Percentiles rank a stretch among this genome's conserved stretches.
These are phyloP conservation scores for Myripristis murdjan DNA, from an alignment of 2,797 vertebrate species.

Conservation along the genomic window DNA sequence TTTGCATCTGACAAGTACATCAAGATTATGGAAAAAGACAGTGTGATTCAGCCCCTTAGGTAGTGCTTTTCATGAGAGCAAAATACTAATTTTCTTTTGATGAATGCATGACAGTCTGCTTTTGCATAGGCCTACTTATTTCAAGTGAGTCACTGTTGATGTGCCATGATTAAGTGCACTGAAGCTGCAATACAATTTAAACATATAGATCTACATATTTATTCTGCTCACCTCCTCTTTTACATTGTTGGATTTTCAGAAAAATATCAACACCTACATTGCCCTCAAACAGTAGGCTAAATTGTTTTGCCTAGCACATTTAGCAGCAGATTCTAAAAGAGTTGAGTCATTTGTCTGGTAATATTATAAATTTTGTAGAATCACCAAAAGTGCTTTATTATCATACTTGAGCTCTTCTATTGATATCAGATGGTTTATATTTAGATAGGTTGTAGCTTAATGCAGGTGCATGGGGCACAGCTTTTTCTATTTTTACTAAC, in stretches of 20 bases:
- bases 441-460: no score
- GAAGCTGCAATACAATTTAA: background rate
- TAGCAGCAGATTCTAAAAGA: conserved; percentile 63
- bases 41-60: conserved; percentile 9
- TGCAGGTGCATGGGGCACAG: no score
- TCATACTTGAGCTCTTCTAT: no score
- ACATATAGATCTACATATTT: background rate
- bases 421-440: no score
- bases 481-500: no score
- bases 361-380: conserved; percentile 22
- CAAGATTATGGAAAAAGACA: conserved; percentile 9
- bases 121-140: conserved; percentile 1
- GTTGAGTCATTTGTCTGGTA: conserved; percentile 63
- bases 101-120: background rate
- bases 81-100: conserved; percentile 1
- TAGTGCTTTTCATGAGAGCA: conserved; percentile 19
- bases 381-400: no score
- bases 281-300: conserved; percentile 49
- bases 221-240: conserved; percentile 6
- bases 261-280: conserved; percentile 19
- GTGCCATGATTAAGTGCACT: background rate
- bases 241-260: conserved; percentile 3
- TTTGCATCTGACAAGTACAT: conserved; percentile 51
- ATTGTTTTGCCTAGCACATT: conserved; percentile 74
- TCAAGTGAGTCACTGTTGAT: conserved; percentile 4